Conservation (phyloP, 2,888 invertebrate species). For the Caenorhabditis sinica region DNA sequence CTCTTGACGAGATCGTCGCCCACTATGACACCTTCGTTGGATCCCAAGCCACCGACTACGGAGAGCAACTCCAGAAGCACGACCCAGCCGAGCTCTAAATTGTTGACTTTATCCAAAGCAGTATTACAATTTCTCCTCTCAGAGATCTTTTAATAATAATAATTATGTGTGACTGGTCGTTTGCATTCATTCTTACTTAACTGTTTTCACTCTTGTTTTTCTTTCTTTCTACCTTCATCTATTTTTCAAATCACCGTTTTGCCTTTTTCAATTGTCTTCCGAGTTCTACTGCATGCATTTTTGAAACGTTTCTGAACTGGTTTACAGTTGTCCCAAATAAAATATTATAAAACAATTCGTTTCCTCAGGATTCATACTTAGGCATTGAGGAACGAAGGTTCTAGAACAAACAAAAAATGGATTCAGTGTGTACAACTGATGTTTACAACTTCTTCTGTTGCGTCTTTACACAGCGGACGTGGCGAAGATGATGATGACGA, state of each 20-base stretch:
- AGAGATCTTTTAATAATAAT: constrained; percentile 64
- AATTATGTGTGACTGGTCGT: constrained; percentile 65
- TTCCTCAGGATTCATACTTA: not conserved
- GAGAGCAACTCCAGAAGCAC: constrained; percentile 94
- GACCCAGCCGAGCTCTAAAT: constrained; percentile 86
- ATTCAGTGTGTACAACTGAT: constrained; percentile 35
- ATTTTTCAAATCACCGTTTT: constrained; percentile 31
- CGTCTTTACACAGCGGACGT: constrained; percentile 34
- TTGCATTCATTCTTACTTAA: constrained; percentile 54
- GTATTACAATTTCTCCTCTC: constrained; percentile 44
- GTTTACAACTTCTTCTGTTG: constrained; percentile 47
- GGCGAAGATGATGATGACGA: constrained; percentile 35
- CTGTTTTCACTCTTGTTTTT: not conserved
- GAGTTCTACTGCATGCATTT: constrained; percentile 42
- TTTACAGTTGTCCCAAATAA: constrained; percentile 32
- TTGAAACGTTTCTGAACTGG: constrained; percentile 30
- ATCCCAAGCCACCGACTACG: constrained; percentile 98
- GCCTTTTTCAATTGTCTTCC: constrained; percentile 6
- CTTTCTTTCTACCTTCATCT: constrained; percentile 1
- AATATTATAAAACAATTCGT: not conserved
- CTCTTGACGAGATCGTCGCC: constrained; percentile 92
- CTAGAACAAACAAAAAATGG: not conserved
- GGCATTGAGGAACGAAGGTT: not conserved
- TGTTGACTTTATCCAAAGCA: constrained; percentile 3
- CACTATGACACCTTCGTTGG: constrained; percentile 99